Evolutionary conservation across 1,140 invertebrate genomes (phyloP).

Genomic region (Aleiodes sp.): DNA sequence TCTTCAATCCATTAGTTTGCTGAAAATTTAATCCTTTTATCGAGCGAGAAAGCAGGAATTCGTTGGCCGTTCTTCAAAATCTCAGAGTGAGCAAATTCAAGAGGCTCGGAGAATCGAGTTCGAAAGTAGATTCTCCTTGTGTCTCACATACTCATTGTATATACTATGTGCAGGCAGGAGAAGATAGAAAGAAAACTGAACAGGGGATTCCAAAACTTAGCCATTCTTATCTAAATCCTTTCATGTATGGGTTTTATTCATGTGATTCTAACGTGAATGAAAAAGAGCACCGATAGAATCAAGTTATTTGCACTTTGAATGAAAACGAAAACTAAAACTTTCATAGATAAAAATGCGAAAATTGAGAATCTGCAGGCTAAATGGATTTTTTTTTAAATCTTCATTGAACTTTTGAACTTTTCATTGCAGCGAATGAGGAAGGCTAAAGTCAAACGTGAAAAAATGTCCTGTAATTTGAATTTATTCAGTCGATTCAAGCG

Average conservation of each 20-base stretch:
- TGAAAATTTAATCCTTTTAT: background rate
- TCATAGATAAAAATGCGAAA: too few relatives aligned
- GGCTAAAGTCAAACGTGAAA: background rate
- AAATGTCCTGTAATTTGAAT: background rate
- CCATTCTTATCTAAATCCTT: constrained; percentile 26
- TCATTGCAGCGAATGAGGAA: background rate
- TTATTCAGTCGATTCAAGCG: background rate
- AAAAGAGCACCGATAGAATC: background rate
- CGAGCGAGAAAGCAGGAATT: constrained; percentile 1
- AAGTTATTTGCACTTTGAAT: background rate
- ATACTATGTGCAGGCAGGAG: background rate
- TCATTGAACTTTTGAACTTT: background rate
- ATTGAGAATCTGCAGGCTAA: too few relatives aligned
- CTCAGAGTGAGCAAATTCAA: background rate
- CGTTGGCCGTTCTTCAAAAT: background rate
- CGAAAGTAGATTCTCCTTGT: background rate
- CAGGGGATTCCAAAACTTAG: background rate
- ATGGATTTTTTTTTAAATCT: background rate
- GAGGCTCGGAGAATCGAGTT: background rate
- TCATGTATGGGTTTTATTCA: constrained; percentile 30
- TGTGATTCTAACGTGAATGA: background rate
- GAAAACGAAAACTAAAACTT: constrained; percentile 13
- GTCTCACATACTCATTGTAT: background rate
- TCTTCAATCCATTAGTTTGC: too few relatives aligned
- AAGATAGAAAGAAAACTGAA: background rate